Conservation (phyloP, 2,888 invertebrate genomes). For the Tipula unca region DNA sequence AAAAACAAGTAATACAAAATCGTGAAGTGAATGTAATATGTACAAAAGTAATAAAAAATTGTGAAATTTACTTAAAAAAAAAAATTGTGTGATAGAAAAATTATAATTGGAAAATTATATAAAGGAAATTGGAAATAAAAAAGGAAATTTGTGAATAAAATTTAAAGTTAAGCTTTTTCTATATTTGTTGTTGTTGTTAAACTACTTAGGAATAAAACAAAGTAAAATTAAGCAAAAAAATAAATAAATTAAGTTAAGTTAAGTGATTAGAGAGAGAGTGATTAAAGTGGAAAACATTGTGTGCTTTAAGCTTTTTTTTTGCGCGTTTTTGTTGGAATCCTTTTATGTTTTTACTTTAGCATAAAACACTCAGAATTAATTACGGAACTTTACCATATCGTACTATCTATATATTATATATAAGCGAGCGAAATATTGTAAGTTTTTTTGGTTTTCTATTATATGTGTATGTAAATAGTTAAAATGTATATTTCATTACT, state of each 20-base stretch:
- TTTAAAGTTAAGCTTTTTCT: neutral
- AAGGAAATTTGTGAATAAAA: neutral
- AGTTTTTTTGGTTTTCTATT: neutral
- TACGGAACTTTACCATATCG: neutral
- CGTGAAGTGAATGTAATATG: conserved; percentile 2
- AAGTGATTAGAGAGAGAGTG: neutral
- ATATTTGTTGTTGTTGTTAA: neutral
- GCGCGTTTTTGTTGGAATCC: neutral
- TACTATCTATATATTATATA: neutral
- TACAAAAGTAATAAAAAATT: neutral
- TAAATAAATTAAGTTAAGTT: neutral
- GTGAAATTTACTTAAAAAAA: neutral
- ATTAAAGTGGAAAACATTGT: neutral
- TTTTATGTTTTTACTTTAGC: neutral
- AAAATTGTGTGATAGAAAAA: neutral
- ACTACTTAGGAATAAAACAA: neutral
- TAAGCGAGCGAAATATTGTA: neutral
- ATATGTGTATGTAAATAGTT: neutral
- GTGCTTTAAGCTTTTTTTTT: neutral
- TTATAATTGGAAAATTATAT: neutral
- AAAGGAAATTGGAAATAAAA: neutral
- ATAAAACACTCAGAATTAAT: neutral
- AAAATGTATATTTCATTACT: neutral
- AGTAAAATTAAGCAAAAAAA: neutral
- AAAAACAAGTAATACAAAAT: neutral